Evolutionary conservation across 2,888 invertebrate species (phyloP).

Genomic region (Agrilus biguttatus): DNA sequence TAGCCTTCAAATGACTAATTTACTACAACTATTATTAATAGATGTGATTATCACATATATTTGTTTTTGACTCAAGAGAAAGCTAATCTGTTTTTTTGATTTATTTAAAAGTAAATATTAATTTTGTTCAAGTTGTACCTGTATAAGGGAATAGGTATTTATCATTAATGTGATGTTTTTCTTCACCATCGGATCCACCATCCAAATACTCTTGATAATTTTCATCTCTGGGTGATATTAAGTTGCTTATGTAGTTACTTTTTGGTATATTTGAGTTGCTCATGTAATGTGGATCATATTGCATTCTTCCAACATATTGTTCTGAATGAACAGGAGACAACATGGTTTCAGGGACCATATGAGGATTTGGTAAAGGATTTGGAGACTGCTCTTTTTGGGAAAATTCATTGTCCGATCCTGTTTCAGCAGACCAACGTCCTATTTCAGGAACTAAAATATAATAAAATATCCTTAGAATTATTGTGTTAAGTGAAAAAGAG

Average conservation of each 20-base stretch:
- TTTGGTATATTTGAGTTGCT: conserved; percentile 21
- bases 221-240: conserved; percentile 26
- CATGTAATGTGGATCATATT: conserved; percentile 23
- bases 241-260: conserved; percentile 24
- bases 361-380: conserved; percentile 62
- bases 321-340: conserved; percentile 36
- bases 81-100: neutral
- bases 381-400: conserved; percentile 47
- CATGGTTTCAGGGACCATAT: conserved; percentile 52
- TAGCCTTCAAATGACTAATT: too few relatives aligned
- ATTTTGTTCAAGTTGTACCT: conserved; percentile 30
- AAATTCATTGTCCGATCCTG: conserved; percentile 62
- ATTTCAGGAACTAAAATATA: conserved; percentile 25
- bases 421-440: conserved; percentile 66
- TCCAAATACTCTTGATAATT: conserved; percentile 44
- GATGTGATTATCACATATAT: too few relatives aligned
- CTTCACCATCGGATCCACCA: conserved; percentile 54
- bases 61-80: too few relatives aligned
- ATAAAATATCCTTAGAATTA: neutral
- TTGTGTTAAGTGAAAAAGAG: neutral
- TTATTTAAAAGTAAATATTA: neutral
- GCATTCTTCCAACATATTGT: conserved; percentile 30
- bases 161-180: conserved; percentile 57
- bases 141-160: conserved; percentile 78
- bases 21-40: neutral